Conservation (phyloP, 1,140 invertebrate species). For the Drosophila virilis region DNA sequence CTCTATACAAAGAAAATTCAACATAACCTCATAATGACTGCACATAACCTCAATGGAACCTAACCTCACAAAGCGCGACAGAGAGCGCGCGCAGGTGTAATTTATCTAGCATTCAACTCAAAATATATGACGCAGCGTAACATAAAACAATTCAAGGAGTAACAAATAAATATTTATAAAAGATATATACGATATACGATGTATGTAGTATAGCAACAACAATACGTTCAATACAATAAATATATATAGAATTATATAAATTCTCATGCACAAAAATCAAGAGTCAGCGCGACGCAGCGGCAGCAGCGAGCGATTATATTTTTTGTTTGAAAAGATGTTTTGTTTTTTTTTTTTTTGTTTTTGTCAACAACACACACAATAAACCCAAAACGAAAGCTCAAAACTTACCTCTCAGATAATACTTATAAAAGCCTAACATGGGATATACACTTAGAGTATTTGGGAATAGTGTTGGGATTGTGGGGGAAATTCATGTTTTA, state of each 20-base stretch:
- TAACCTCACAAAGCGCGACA: slow-evolving; percentile 32
- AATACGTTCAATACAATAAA: slow-evolving; percentile 24
- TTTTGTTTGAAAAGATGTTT: neutral
- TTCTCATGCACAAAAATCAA: slow-evolving; percentile 71
- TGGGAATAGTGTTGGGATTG: slow-evolving; percentile 10
- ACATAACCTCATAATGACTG: slow-evolving; percentile 30
- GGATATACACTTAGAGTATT: neutral
- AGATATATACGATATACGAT: slow-evolving; percentile 14
- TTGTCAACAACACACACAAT: slow-evolving; percentile 80
- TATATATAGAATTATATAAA: slow-evolving; percentile 42
- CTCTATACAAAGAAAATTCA: slow-evolving; percentile 42
- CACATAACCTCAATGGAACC: slow-evolving; percentile 33
- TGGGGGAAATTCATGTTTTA: neutral
- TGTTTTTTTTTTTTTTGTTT: slow-evolving; percentile 41
- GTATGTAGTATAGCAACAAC: slow-evolving; percentile 38
- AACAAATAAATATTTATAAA: slow-evolving; percentile 21
- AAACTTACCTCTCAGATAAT: slow-evolving; percentile 66
- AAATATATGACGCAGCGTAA: slow-evolving; percentile 15
- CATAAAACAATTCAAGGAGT: slow-evolving; percentile 21
- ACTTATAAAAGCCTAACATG: slow-evolving; percentile 17
- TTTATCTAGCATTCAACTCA: slow-evolving; percentile 25
- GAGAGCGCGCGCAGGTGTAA: slow-evolving; percentile 8
- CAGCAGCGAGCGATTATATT: slow-evolving; percentile 46
- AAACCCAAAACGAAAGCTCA: slow-evolving; percentile 52
- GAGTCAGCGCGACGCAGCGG: slow-evolving; percentile 52